Base-by-base conservation (phyloP, 1,140 invertebrate species). In the Oscheius sp. region DNA sequence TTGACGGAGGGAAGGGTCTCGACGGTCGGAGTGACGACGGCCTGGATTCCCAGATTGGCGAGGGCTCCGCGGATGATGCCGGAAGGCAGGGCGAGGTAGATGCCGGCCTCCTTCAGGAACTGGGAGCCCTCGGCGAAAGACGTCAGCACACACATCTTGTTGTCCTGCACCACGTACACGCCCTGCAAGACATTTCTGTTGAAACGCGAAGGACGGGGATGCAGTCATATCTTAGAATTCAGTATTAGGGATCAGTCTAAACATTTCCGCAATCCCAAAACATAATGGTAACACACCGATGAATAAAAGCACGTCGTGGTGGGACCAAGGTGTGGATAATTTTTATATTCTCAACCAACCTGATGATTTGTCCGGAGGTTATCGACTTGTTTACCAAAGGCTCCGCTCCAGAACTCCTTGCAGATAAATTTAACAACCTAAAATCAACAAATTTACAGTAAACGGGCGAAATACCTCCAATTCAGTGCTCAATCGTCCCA, bases 301-400 rank as follows among this genome's bases (percentile, higher is more conserved):
- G 31, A 3, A 52, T 23, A n/a, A n/a, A n/a, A n/a, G n/a, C n/a
- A n/a, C n/a, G n/a, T n/a, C n/a, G n/a, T n/a, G n/a, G n/a, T n/a
- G n/a, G n/a, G n/a, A n/a, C n/a, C n/a, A n/a, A n/a, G n/a, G n/a
- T n/a, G n/a, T n/a, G n/a, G n/a, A n/a, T n/a, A n/a, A n/a, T n/a
- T n/a, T n/a, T n/a, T n/a, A n/a, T n/a, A n/a, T n/a, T n/a, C n/a
- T n/a, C n/a, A 49, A n/a, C 3, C 20, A 72, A 83, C 87, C 85
- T 97, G 93, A 86, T 99, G 94, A 87, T 99, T 99, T 18, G 96
- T 99, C 78, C 95, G 87, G n/a, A 99, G 87, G 86, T 97, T 98
- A 84, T 99, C 95, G 68, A 98, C 93, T 87, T 97, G 95, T 85
- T 98, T 99, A 80, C 95, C 95, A 85, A 95, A 98, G 26, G 97